A percentile compares a stretch with the other conserved stretches of the same genome.
Conservation (phyloP, 2,113 vertebrate species). For the Campylomormyrus numenius region DNA sequence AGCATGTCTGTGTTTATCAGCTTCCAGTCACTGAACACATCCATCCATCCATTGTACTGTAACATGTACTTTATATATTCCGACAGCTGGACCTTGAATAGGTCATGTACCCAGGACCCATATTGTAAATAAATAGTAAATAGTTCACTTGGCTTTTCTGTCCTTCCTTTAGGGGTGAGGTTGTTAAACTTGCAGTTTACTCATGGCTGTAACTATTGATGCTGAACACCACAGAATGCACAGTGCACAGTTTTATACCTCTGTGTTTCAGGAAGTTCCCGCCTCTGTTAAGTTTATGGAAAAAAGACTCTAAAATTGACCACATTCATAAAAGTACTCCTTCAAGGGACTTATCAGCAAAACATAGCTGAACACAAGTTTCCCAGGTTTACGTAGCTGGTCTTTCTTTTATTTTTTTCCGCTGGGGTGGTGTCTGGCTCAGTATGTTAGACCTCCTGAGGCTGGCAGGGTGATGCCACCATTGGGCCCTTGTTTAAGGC, state of each 20-base stretch:
- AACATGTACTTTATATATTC: background rate
- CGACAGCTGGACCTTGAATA: background rate
- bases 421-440: too few species aligned
- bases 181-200: background rate
- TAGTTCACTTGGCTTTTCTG: background rate
- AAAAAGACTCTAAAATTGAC: background rate
- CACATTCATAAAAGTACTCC: background rate
- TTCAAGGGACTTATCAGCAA: background rate
- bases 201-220: background rate
- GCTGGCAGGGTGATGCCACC: too few species aligned
- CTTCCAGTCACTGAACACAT: background rate
- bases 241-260: background rate
- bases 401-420: too few species aligned
- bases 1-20: background rate
- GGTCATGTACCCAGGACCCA: background rate
- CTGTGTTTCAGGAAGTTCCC: background rate
- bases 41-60: background rate
- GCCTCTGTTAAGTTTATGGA: background rate
- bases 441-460: too few species aligned
- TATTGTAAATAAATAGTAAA: background rate
- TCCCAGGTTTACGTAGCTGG: too few species aligned
- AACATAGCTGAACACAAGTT: background rate
- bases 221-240: background rate
- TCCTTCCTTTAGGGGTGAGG: background rate
- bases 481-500: too few species aligned